Evolutionary conservation across 1,140 invertebrate species (phyloP), one percentile per base, ranked within the genome.

Genomic region (Eciton burchellii): DNA sequence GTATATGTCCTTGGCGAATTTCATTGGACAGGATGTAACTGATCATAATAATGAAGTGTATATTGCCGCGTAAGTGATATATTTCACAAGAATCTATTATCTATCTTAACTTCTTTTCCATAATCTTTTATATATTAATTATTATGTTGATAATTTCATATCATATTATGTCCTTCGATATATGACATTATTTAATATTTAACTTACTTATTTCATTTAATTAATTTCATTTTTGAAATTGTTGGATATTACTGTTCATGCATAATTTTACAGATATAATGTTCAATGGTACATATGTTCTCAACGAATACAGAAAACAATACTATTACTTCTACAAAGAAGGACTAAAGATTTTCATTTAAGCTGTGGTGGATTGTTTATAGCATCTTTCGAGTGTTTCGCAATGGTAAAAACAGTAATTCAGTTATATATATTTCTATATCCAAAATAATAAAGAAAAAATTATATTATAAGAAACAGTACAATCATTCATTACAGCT

Each of bases 281-380:
- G 43, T 63, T 41, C 24, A 21, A 0, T 76, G 59, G 72, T 76
- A 76, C 29, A 12, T 4, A 63, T 12, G n/a, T 16, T 57, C 72
- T 0, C 16, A 63, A 19, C 12, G 21, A 6, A 21, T 76, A 35
- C 72, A 76, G 19, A 63, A 9, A 35, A 63, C 63, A n/a, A 49
- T 63, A 76, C 5, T 76, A 0, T 63, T 76, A 12, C 19, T 76
- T 11, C 21, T 65, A 26, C 70, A 72, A 57, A 56, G 4, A 56
- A 29, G 21, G 6, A 2, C 8, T 12, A 72, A 72, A 21, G 8
- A 24, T 8, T 72, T 72, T n/a, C 56, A 29, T 57, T n/a, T 72
- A 14, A 57, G 1, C 41, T 0, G 41, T 3, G 52, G 52, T 57
- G 52, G 49, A 56, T 16, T 72, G 11, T 26, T 56, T 24, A n/a